phyloP scores from a whole-genome alignment of 2,797 vertebrate genomes.

The Diplodus puntazzo region DNA sequence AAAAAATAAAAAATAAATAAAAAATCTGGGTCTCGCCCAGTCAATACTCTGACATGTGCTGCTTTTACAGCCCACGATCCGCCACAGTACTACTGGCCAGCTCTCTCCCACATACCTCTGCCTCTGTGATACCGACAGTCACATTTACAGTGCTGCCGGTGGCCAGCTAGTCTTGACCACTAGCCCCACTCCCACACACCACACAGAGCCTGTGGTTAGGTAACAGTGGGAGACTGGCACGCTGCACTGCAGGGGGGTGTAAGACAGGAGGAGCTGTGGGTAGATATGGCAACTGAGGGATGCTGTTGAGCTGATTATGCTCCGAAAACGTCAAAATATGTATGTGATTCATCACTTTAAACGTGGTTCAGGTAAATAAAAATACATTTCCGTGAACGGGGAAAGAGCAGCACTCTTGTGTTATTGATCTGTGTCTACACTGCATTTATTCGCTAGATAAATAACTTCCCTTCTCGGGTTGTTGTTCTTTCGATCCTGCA shows the following conservation, averaged over 20 bases:
- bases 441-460: not conserved
- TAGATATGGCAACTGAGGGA: constrained; percentile 66
- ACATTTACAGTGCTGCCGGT: constrained; percentile 62
- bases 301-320: constrained; percentile 44
- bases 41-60: constrained; percentile 72
- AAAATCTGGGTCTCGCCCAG: constrained; percentile 52
- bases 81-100: constrained; percentile 66
- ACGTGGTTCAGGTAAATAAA: not conserved
- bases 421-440: not conserved
- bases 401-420: not conserved
- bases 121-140: constrained; percentile 65
- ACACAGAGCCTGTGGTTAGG: constrained; percentile 76
- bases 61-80: constrained; percentile 72
- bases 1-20: not conserved
- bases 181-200: constrained; percentile 78
- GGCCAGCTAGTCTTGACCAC: constrained; percentile 82
- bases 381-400: not conserved
- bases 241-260: constrained; percentile 72
- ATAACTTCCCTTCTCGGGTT: constrained; percentile 23
- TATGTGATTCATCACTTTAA: not conserved
- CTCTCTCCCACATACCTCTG: constrained; percentile 79
- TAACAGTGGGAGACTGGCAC: constrained; percentile 80
- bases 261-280: constrained; percentile 76
- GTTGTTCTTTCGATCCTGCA: not conserved
- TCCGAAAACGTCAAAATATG: constrained; percentile 41